phyloP scores from a whole-genome alignment of 2,888 invertebrate species.

The Caenorhabditis drosophilae region DNA sequence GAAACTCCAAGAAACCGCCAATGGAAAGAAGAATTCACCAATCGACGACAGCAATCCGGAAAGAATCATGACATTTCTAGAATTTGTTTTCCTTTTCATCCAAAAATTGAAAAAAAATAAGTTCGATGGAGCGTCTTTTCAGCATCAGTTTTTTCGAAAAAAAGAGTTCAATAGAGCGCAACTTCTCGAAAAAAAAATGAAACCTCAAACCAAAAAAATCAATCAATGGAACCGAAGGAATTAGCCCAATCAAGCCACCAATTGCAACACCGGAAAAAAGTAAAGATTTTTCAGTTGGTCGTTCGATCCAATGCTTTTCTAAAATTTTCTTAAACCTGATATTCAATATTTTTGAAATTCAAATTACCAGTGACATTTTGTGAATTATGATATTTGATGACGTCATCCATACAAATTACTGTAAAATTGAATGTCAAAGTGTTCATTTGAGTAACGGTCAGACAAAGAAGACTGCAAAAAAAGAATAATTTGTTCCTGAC shows the following conservation, averaged over 20 bases:
- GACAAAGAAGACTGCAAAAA: slow-evolving; percentile 15
- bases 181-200: too few relatives aligned
- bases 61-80: slow-evolving; percentile 3
- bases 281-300: slow-evolving; percentile 8
- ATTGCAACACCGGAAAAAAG: slow-evolving; percentile 30
- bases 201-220: slow-evolving; percentile 19
- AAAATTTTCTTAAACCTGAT: too few relatives aligned
- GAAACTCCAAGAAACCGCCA: slow-evolving; percentile 21
- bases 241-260: slow-evolving; percentile 23
- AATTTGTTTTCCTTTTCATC: too few relatives aligned
- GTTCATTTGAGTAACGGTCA: slow-evolving; percentile 25
- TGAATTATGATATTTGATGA: too few relatives aligned
- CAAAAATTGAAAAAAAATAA: too few relatives aligned
- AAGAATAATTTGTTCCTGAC: too few relatives aligned
- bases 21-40: slow-evolving; percentile 26
- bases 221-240: slow-evolving; percentile 20
- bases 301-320: slow-evolving; percentile 30
- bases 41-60: slow-evolving; percentile 24
- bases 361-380: too few relatives aligned
- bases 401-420: slow-evolving; percentile 42
- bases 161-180: too few relatives aligned
- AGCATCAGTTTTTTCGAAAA: too few relatives aligned
- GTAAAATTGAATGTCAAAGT: slow-evolving; percentile 31
- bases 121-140: too few relatives aligned
- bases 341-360: too few relatives aligned